These are phyloP conservation scores for Papilio helenus DNA, from an alignment of 1,140 invertebrate species.

Conservation along the genomic window DNA sequence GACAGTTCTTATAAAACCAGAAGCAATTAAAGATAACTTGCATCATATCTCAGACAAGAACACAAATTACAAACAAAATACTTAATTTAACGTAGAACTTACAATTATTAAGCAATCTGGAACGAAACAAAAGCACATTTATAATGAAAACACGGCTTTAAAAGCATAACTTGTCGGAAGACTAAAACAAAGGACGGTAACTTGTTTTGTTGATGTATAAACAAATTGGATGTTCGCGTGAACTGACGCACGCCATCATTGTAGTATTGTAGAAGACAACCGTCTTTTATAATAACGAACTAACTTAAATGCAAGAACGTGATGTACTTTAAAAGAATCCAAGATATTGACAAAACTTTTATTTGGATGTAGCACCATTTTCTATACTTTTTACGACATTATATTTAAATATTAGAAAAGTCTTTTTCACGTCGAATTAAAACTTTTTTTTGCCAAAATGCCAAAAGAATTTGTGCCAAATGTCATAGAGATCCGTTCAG, in stretches of 20 bases:
- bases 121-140: slow-evolving; percentile 14
- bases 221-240: slow-evolving; percentile 29
- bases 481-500: too few species aligned
- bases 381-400: background rate
- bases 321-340: background rate
- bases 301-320: background rate
- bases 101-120: background rate
- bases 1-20: too few species aligned
- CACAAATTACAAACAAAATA: background rate
- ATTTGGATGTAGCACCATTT: background rate
- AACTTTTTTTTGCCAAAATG: too few species aligned
- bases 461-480: too few species aligned
- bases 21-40: too few species aligned
- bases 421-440: too few species aligned
- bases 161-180: slow-evolving; percentile 26
- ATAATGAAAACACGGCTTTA: slow-evolving; percentile 14
- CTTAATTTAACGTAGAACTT: background rate
- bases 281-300: background rate
- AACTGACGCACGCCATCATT: slow-evolving; percentile 16
- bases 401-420: too few species aligned
- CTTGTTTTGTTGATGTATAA: slow-evolving; percentile 19
- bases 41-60: too few species aligned
- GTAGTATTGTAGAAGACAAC: background rate
- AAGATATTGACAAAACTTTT: background rate
- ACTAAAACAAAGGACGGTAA: slow-evolving; percentile 27